Conservation (phyloP, 1,140 invertebrate species). For the Trichogramma pretiosum region DNA sequence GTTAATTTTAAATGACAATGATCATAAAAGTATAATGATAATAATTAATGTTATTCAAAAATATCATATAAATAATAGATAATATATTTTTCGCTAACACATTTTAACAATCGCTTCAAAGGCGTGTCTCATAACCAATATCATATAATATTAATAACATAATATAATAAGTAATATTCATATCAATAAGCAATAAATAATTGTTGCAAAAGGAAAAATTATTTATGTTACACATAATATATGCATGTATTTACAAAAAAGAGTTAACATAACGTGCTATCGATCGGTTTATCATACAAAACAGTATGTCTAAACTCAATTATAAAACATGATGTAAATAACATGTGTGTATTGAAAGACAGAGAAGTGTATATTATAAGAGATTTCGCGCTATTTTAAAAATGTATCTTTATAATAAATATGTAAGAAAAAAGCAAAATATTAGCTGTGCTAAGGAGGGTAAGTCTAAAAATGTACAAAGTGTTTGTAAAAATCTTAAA, state of each 20-base stretch:
- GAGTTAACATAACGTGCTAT: conserved; percentile 41
- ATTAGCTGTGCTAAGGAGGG: conserved; percentile 10
- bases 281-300: conserved; percentile 35
- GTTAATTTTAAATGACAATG: conserved; percentile 18
- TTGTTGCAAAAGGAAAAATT: conserved; percentile 39
- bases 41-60: conserved; percentile 16
- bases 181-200: conserved; percentile 25
- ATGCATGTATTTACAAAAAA: conserved; percentile 40
- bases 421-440: conserved; percentile 13
- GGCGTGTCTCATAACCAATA: conserved; percentile 24
- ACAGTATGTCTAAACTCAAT: conserved; percentile 27
- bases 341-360: conserved; percentile 20
- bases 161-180: conserved; percentile 19
- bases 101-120: conserved; percentile 32
- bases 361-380: conserved; percentile 13
- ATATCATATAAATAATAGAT: conserved; percentile 22
- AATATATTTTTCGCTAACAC: conserved; percentile 27
- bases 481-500: too few relatives aligned
- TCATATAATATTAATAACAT: too few relatives aligned
- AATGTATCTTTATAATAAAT: conserved; percentile 10
- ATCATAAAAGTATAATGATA: conserved; percentile 14
- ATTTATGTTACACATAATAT: conserved; percentile 30
- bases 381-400: conserved; percentile 10
- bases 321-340: conserved; percentile 21
- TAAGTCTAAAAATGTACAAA: conserved; percentile 15